Conservation (phyloP, 2,113 vertebrate species). For the Bufo bufo region DNA sequence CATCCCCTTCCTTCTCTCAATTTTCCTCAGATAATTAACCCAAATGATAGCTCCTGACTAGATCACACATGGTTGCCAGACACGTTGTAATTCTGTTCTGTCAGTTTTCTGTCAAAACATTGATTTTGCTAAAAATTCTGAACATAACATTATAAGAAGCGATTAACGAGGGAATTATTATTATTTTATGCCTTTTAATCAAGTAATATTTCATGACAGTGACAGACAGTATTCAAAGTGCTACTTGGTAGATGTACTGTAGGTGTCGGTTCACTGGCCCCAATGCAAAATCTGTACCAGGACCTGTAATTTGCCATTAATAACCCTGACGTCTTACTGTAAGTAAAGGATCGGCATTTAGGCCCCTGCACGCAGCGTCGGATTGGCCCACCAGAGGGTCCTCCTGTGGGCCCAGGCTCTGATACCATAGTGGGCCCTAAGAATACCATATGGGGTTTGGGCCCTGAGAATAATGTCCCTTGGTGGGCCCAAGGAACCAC, state of each 20-base stretch:
- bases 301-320: too few relatives aligned
- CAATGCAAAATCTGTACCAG: too few relatives aligned
- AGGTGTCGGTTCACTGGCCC: not conserved
- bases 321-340: too few relatives aligned
- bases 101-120: constrained; percentile 58
- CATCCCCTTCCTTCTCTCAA: not conserved
- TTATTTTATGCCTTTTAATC: constrained; percentile 27
- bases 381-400: too few relatives aligned
- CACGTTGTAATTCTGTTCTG: constrained; percentile 51
- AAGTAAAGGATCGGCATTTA: too few relatives aligned
- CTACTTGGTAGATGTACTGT: too few relatives aligned
- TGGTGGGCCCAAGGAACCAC: too few relatives aligned
- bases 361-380: too few relatives aligned
- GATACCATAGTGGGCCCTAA: too few relatives aligned
- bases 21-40: constrained; percentile 18
- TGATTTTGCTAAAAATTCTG: constrained; percentile 25
- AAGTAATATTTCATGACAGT: not conserved
- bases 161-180: constrained; percentile 27
- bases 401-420: too few relatives aligned
- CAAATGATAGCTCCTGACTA: constrained; percentile 35
- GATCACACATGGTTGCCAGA: constrained; percentile 30
- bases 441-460: too few relatives aligned
- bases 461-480: too few relatives aligned
- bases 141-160: constrained; percentile 19
- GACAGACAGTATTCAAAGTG: not conserved